phyloP scores from a whole-genome alignment of 2,797 vertebrate species.

The Eupleurogrammus muticus region DNA sequence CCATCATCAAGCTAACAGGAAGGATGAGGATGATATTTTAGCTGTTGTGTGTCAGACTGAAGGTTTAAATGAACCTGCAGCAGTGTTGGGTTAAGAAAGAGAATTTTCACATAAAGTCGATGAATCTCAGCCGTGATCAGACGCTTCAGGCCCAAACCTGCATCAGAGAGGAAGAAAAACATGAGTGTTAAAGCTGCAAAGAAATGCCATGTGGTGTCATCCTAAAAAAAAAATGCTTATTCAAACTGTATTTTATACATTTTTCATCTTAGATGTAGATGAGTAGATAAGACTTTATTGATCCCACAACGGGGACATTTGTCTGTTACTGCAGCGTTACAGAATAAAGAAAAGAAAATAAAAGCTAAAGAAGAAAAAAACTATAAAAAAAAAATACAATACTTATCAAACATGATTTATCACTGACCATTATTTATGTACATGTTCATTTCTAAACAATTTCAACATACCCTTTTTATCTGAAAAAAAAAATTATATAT shows the following conservation, averaged over 20 bases:
- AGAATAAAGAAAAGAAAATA: too few species aligned
- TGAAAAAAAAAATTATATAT: not conserved
- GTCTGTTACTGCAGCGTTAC: too few species aligned
- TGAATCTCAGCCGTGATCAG: slow-evolving; percentile 1
- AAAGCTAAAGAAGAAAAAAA: too few species aligned
- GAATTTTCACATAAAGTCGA: slow-evolving; percentile 8
- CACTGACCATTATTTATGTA: too few species aligned
- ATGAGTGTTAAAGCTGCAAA: not conserved
- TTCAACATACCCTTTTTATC: not conserved
- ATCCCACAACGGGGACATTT: too few species aligned
- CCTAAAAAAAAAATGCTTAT: too few species aligned
- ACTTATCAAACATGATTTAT: too few species aligned
- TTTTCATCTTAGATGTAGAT: too few species aligned
- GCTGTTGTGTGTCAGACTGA: slow-evolving; percentile 19
- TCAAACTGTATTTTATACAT: too few species aligned
- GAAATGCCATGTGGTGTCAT: too few species aligned
- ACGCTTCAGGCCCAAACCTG: slow-evolving; percentile 92
- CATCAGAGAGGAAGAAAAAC: slow-evolving; percentile 47
- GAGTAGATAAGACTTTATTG: too few species aligned
- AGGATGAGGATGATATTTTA: slow-evolving; percentile 8
- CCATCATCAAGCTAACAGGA: slow-evolving; percentile 34
- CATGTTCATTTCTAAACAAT: not conserved
- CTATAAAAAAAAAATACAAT: too few species aligned
- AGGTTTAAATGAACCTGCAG: slow-evolving; percentile 16
- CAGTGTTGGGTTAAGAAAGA: slow-evolving; percentile 4